These are phyloP conservation scores for Lytechinus variegatus DNA, from an alignment of 35 echinoderm and acorn worm species.

Conservation along the genomic window DNA sequence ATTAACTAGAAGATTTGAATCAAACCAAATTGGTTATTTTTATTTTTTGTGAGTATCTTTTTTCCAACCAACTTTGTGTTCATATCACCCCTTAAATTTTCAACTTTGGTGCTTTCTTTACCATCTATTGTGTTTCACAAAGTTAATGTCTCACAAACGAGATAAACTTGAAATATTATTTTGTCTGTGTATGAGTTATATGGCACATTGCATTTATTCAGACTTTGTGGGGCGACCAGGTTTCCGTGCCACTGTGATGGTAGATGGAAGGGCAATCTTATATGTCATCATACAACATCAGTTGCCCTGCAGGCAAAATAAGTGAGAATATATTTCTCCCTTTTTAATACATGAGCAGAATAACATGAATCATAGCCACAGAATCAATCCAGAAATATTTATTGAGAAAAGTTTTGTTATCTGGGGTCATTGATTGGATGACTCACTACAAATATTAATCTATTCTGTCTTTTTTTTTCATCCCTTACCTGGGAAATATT, in stretches of 20 bases:
- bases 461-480: neutral
- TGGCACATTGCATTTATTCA: neutral
- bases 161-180: neutral
- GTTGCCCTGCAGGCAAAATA: constrained; percentile 16
- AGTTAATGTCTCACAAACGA: neutral
- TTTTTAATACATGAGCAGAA: neutral
- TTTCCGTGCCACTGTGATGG: neutral
- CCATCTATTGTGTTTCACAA: neutral
- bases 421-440: neutral
- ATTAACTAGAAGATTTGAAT: too few species aligned
- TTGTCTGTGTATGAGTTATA: neutral
- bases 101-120: too few species aligned
- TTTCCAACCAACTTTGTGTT: too few species aligned
- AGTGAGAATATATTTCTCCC: neutral
- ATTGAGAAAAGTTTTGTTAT: neutral
- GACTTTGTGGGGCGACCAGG: neutral
- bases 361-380: neutral
- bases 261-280: neutral
- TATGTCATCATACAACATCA: neutral
- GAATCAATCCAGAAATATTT: neutral
- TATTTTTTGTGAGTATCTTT: too few species aligned
- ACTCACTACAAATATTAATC: constrained; percentile 20
- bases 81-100: too few species aligned
- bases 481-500: neutral
- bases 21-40: too few species aligned